These are phyloP conservation scores for rat (Rattus norvegicus) DNA, from an alignment of 2,113 vertebrate genomes.

Conservation along the genomic window DNA sequence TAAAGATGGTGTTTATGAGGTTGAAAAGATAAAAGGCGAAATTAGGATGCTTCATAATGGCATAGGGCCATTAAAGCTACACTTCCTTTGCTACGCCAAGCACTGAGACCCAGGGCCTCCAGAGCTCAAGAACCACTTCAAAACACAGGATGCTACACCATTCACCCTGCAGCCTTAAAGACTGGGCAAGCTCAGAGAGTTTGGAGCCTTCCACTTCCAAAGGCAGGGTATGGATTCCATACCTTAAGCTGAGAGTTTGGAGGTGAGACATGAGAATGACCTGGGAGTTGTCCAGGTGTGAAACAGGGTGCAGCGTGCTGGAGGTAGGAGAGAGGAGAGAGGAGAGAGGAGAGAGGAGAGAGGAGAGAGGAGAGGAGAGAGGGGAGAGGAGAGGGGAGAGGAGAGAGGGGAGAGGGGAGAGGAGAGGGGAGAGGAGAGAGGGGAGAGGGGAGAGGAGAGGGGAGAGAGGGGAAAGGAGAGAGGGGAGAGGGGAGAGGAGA, in stretches of 20 bases:
- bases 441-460: too few species aligned
- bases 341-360: fast-evolving
- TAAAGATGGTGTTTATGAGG: background rate
- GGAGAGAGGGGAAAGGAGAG: fast-evolving
- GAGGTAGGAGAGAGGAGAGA: background rate
- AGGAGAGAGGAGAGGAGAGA: fast-evolving
- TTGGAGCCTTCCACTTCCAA: background rate
- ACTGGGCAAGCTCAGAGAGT: background rate
- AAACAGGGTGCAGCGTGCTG: fast-evolving
- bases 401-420: fast-evolving
- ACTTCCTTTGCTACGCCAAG: background rate
- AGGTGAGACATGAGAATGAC: background rate
- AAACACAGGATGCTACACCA: background rate
- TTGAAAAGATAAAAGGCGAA: background rate
- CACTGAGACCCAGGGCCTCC: too few species aligned
- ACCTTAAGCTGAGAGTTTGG: background rate
- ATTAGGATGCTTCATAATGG: background rate
- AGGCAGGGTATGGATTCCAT: background rate
- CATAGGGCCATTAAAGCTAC: too few species aligned
- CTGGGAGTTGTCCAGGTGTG: background rate
- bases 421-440: fast-evolving
- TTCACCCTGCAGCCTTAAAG: too few species aligned
- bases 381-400: background rate
- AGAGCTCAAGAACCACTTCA: fast-evolving
- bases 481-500: too few species aligned